Base-by-base conservation (phyloP, 2,113 vertebrate genomes). In the Callopanchax toddi region DNA sequence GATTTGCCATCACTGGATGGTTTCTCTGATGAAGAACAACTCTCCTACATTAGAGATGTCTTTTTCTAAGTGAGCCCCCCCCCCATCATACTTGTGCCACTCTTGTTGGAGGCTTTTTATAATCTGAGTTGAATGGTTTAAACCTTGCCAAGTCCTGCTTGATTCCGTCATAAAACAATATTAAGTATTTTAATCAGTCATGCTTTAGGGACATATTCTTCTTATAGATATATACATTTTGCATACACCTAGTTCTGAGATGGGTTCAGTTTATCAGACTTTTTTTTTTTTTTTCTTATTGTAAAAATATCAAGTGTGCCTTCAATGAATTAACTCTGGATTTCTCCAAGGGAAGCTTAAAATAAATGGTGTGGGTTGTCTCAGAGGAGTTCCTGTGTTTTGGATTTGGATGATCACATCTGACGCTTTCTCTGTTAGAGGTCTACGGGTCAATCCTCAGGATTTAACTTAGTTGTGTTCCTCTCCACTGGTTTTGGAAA, bases 31-130 rank as follows among this genome's bases (percentile, higher is more conserved):
- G 71, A 83, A 68, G 81, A 86, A 71, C 73, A 69, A 70, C 65
- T 73, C 71, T 78, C 50, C 48, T 73, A 67, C 77, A 80, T 87
- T 79, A 81, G 79, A 79, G 55, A 71, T 79, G 80, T 82, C 84
- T 70, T 75, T n/a, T 32, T 78, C 57, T 70, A 54, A 76, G 71
- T 69, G 68, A 70, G 46, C 20, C 70, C 59, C 67, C 39, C 67
- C 73, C 57, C 45, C 52, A 36, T 60, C 59, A 11, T 58, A 65
- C 68, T 67, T 60, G 43, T 29, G 60, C 43, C 1, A 0, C 36
- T 66, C 46, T 42, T 55, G 45, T 68, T 59, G 48, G 53, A 70
- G 54, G 66, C 67, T 74, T 68, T 71, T 65, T 54, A 46, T 88
- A 76, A 86, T 86, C 79, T 83, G 58, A 66, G 76, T 63, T 67